Conservation (phyloP, 2,888 invertebrate genomes). For the Aethes cnicana region DNA sequence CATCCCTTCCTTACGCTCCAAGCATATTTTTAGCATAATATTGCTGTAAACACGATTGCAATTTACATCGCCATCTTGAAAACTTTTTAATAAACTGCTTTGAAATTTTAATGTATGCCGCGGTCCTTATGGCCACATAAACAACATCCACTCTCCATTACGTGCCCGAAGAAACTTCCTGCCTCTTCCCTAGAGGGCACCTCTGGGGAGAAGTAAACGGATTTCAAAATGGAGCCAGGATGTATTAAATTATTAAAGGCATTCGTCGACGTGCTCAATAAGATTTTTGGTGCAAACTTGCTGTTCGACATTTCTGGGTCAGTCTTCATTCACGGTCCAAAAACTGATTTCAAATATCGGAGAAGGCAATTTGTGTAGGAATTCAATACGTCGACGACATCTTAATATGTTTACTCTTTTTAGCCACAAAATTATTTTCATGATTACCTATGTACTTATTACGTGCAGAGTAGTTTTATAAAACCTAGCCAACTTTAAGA, state of each 20-base stretch:
- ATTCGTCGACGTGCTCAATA: not conserved
- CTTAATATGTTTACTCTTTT: too few species aligned
- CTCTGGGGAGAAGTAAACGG: slow-evolving; percentile 23
- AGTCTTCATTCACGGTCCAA: not conserved
- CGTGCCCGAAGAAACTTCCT: slow-evolving; percentile 7
- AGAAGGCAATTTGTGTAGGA: too few species aligned
- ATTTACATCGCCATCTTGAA: slow-evolving; percentile 12
- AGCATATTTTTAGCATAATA: too few species aligned
- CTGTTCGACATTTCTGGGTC: not conserved
- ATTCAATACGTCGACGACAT: too few species aligned
- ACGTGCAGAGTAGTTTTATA: too few species aligned
- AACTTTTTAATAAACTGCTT: slow-evolving; percentile 17
- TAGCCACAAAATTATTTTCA: too few species aligned
- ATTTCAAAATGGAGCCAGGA: slow-evolving; percentile 26
- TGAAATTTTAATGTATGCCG: slow-evolving; percentile 11
- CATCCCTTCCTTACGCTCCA: too few species aligned
- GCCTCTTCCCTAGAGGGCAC: not conserved
- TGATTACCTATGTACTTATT: too few species aligned
- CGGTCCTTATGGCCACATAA: slow-evolving; percentile 17
- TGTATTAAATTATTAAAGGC: slow-evolving; percentile 22
- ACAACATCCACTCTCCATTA: slow-evolving; percentile 24
- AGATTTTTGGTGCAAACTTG: not conserved
- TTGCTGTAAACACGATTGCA: too few species aligned
- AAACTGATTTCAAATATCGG: too few species aligned
- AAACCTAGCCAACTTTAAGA: too few species aligned